These are phyloP conservation scores for Melanogrammus aeglefinus DNA, from an alignment of 2,797 vertebrate species.

Conservation along the genomic window DNA sequence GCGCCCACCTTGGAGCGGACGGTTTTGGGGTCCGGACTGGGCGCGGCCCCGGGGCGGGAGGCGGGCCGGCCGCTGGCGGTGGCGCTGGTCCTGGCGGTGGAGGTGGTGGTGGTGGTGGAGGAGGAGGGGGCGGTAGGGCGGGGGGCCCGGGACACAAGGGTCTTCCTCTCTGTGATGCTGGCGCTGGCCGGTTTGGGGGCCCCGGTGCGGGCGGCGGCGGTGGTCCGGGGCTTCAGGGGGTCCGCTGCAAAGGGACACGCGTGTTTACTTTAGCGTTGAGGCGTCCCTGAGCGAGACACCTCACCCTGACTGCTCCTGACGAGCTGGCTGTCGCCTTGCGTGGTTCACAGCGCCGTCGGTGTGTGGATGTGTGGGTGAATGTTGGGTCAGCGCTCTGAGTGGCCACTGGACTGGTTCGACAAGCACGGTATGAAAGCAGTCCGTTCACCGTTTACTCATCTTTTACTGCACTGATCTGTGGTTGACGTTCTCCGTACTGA, in stretches of 20 bases:
- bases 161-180: conserved; percentile 69
- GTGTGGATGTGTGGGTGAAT: too few relatives aligned
- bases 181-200: conserved; percentile 49
- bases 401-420: too few relatives aligned
- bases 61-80: conserved; percentile 38
- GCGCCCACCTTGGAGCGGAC: conserved; percentile 91
- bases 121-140: conserved; percentile 44
- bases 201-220: conserved; percentile 52
- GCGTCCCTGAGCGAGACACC: too few relatives aligned
- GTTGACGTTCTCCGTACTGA: background rate
- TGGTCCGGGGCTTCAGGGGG: conserved; percentile 69
- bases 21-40: conserved; percentile 78
- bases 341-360: too few relatives aligned
- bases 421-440: too few relatives aligned
- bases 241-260: conserved; percentile 59
- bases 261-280: background rate
- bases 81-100: conserved; percentile 49
- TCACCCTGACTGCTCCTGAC: too few relatives aligned
- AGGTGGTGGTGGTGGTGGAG: conserved; percentile 8
- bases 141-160: conserved; percentile 51
- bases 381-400: too few relatives aligned
- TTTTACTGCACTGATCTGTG: too few relatives aligned
- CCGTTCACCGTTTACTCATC: background rate
- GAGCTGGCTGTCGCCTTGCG: too few relatives aligned
- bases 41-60: conserved; percentile 53